Percentiles rank a stretch among this genome's conserved stretches.
phyloP scores from a whole-genome alignment of 2,797 vertebrate genomes.

The Pangasius macronema region DNA sequence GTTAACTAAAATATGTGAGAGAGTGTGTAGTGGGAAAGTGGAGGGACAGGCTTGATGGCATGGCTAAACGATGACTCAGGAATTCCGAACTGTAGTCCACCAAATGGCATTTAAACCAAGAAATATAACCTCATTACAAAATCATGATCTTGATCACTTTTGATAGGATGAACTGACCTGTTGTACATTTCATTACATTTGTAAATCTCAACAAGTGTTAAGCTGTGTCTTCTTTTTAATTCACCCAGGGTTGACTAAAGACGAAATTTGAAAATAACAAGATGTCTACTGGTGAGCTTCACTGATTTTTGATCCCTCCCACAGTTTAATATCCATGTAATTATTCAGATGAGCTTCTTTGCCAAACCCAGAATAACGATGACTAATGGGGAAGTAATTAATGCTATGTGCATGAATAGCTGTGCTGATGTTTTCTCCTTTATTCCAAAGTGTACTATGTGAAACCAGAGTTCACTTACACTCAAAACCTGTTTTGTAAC shows the following conservation, averaged over 20 bases:
- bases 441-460: not conserved
- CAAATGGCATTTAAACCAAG: not conserved
- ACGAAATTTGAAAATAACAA: not conserved
- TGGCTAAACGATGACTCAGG: conserved; percentile 65
- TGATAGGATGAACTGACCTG: not conserved
- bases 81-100: conserved; percentile 58
- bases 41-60: conserved; percentile 69
- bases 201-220: not conserved
- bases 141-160: not conserved
- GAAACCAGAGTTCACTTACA: conserved; percentile 6
- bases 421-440: not conserved
- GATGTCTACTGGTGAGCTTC: conserved; percentile 71
- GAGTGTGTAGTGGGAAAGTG: conserved; percentile 61
- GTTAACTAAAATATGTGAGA: conserved; percentile 22
- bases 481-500: conserved; percentile 49
- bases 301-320: not conserved
- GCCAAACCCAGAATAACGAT: conserved; percentile 15
- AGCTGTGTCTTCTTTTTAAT: not conserved
- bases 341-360: not conserved
- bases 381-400: conserved; percentile 34
- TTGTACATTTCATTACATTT: not conserved
- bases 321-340: not conserved
- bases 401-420: not conserved
- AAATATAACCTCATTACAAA: not conserved
- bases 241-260: conserved; percentile 18